Conservation (phyloP, 2,888 invertebrate genomes). For the Dusona sp. region DNA sequence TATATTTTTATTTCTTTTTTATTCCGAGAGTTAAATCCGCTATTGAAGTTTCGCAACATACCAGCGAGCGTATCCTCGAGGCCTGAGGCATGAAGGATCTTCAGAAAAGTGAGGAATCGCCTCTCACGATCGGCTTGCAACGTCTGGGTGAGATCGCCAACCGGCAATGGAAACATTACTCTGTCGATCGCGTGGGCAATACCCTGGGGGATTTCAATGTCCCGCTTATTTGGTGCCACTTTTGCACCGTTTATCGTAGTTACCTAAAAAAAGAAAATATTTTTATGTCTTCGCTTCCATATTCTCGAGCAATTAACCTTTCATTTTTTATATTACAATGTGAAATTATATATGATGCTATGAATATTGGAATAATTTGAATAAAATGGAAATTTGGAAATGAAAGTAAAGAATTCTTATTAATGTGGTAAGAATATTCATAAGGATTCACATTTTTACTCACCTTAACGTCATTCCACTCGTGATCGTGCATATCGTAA, state of each 20-base stretch:
- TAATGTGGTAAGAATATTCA: neutral
- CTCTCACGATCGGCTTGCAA: conserved; percentile 93
- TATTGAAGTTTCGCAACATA: conserved; percentile 78
- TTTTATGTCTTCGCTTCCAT: neutral
- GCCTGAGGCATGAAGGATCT: conserved; percentile 91
- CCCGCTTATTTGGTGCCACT: conserved; percentile 92
- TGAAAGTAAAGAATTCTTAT: neutral
- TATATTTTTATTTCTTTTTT: conserved; percentile 13
- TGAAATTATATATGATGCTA: neutral
- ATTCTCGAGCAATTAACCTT: neutral
- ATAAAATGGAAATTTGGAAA: neutral
- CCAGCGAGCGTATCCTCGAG: conserved; percentile 91
- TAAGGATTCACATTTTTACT: neutral
- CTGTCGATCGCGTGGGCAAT: conserved; percentile 93
- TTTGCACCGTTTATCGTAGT: conserved; percentile 95
- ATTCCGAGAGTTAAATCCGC: conserved; percentile 8
- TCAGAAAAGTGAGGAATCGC: conserved; percentile 92
- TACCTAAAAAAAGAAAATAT: conserved; percentile 85
- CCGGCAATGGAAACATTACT: conserved; percentile 95
- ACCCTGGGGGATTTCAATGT: conserved; percentile 94
- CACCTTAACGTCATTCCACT: conserved; percentile 94
- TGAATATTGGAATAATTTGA: neutral
- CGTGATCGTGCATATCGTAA: conserved; percentile 94
- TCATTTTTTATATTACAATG: neutral
- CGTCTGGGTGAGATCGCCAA: conserved; percentile 94